Base-by-base conservation (phyloP, 2,113 vertebrate genomes). In the Amphiprion ocellaris region DNA sequence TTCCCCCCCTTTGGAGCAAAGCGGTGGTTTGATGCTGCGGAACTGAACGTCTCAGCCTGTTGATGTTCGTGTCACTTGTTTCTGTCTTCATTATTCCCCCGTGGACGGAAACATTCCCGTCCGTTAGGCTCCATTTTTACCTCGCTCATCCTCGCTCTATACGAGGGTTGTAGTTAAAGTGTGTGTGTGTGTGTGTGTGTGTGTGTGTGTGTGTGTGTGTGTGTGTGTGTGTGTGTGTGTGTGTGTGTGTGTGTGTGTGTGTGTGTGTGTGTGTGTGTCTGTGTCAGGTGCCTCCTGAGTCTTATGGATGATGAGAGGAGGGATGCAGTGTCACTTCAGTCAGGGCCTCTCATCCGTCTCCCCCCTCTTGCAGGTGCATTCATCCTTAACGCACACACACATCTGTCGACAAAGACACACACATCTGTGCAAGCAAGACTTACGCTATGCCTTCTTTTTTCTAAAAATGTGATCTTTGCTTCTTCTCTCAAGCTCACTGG, bases 261-360 rank as follows among this genome's bases (percentile, higher is more conserved):
- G 6, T 30, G 26, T 64, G 41, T n/a, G 5, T 12, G 24, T 30
- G 46, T 37, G 47, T 52, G 41, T 17, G 0, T 52, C 28, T 17
- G 0, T 7, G 19, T 14, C 76, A 49, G 55, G 39, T 52, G 59
- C 79, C 84, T 84, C 82, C 50, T 1, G 90, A 90, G 82, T 88
- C 60, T 72, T 62, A 23, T 0, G 0, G 75, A 82, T 87, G 87
- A 89, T 80, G 84, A 87, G 82, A 87, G 82, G 84, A 89, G 82
- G 80, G 82, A 91, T 84, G 70, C 56, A 8, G 80, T 90, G 91
- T 89, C 89, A 90, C 78, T 84, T 79, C 67, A 85, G 80, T 90
- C 89, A 84, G 70, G 85, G 82, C 58, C 76, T 87, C 80, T 82
- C 86, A 88, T 92, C 80, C 68, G 82, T 89, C 86, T 88, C 58